Percentiles rank a stretch among this genome's conserved stretches.
These are phyloP conservation scores for Grammomys dolichurus DNA, from an alignment of 2,113 vertebrate genomes.

Conservation along the genomic window DNA sequence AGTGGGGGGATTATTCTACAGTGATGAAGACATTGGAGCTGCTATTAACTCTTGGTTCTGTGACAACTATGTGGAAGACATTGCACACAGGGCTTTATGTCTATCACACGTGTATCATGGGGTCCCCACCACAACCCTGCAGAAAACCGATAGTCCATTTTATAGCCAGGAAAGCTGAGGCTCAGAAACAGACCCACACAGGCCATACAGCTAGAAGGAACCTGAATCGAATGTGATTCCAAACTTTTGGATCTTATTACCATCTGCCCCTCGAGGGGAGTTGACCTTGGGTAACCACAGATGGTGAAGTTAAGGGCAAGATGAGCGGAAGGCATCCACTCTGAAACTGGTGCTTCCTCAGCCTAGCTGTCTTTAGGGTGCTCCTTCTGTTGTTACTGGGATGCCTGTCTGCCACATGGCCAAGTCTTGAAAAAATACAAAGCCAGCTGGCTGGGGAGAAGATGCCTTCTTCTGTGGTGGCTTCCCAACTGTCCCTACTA, in stretches of 20 bases:
- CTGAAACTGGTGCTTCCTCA: rapidly evolving
- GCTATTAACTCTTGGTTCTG: rapidly evolving
- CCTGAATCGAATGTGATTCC: neutral
- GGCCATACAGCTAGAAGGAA: rapidly evolving
- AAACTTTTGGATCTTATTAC: neutral
- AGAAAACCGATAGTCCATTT: neutral
- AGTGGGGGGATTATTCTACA: neutral
- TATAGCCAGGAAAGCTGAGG: neutral
- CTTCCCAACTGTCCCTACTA: neutral
- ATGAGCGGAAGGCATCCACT: too few relatives aligned
- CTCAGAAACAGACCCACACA: neutral
- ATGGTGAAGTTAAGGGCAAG: neutral
- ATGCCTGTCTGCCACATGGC: neutral
- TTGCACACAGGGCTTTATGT: rapidly evolving
- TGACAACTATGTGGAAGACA: neutral
- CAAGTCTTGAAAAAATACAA: neutral
- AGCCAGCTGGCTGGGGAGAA: neutral
- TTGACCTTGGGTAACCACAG: neutral
- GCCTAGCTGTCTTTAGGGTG: too few relatives aligned
- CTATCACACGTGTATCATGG: neutral
- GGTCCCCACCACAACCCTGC: rapidly evolving
- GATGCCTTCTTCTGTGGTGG: neutral
- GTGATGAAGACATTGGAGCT: rapidly evolving
- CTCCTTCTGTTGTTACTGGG: neutral
- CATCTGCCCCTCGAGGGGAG: neutral